These are phyloP conservation scores for Clostera curtula DNA, from an alignment of 2,888 invertebrate genomes.

Conservation along the genomic window DNA sequence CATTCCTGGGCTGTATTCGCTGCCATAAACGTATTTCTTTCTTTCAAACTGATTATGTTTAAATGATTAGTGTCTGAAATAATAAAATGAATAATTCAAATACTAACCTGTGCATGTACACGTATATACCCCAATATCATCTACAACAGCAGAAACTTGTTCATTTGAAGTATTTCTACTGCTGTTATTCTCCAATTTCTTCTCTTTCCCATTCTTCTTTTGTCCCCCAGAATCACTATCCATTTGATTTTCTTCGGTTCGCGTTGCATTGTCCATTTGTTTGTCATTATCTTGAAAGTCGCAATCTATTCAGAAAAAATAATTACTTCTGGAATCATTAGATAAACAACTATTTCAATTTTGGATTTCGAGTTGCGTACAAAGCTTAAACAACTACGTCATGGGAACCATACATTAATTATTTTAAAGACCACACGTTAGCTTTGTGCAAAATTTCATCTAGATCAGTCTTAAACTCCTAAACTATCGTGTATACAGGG, in stretches of 20 bases:
- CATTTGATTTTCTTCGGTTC: neutral
- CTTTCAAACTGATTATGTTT: too few species aligned
- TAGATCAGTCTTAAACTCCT: too few species aligned
- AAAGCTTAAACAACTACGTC: too few species aligned
- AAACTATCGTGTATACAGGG: too few species aligned
- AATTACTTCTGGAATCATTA: neutral
- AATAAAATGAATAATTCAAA: neutral
- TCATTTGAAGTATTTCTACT: constrained; percentile 2
- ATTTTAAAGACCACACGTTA: too few species aligned
- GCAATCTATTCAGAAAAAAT: neutral
- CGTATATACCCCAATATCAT: constrained; percentile 26
- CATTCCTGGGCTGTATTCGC: too few species aligned
- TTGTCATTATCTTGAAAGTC: neutral
- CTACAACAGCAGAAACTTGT: constrained; percentile 1
- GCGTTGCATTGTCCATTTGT: neutral
- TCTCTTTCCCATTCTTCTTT: neutral
- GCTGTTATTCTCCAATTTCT: neutral
- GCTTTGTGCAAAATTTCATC: too few species aligned
- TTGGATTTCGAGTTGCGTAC: too few species aligned
- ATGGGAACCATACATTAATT: too few species aligned
- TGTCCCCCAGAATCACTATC: neutral
- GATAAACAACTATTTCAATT: too few species aligned
- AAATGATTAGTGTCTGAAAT: neutral
- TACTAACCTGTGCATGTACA: constrained; percentile 46
- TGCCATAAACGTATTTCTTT: too few species aligned